Base-by-base conservation (phyloP, 1,140 invertebrate genomes). In the Ptiloglossa arizonensis region DNA sequence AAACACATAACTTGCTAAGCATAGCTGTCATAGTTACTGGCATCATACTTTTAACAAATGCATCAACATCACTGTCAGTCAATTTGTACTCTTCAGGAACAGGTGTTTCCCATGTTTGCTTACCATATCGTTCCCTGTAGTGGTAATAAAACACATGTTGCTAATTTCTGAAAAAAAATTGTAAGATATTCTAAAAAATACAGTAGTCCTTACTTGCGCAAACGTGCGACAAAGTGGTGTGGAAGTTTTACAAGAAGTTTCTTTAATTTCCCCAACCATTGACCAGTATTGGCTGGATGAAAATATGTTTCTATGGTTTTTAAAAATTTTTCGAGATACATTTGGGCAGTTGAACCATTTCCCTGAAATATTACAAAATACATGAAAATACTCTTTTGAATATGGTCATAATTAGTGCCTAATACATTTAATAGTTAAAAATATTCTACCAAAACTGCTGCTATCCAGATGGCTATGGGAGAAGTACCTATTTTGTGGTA, bases 271-370 rank as follows among this genome's bases (percentile, higher is more conserved):
- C 85, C 91, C 27, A 95, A 94, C 97, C 97, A 98, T 32, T 94
- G 73, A 59, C 98, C 97, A 73, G 92, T 89, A 90, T 99, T 99
- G 0, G 97, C 97, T 64, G 97, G 97, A 93, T 99, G 96, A 86
- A 96, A 95, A 92, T 97, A 99, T 11, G 97, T 97, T 89, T 98
- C 96, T 2, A 98, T 91, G 0, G 96, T 95, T 83, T 95, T 96
- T 82, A 98, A 95, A 87, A 99, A 95, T 78, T 96, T 96, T 66
- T 95, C 94, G 32, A 98, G 92, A 90, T 98, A 95, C 50, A 94
- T 94, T 87, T 97, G 95, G 9, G 95, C 94, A 52, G 87, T 92
- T 35, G 93, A 93, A 41, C 90, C 88, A 75, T 94, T 93, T 48
- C 94, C 94, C 94, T 95, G 75, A 35, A 86, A 79, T 50, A 59